Percentiles rank a stretch among this genome's conserved stretches.
Evolutionary conservation across 2,113 vertebrate genomes (phyloP).

Genomic region (Sapajus apella): DNA sequence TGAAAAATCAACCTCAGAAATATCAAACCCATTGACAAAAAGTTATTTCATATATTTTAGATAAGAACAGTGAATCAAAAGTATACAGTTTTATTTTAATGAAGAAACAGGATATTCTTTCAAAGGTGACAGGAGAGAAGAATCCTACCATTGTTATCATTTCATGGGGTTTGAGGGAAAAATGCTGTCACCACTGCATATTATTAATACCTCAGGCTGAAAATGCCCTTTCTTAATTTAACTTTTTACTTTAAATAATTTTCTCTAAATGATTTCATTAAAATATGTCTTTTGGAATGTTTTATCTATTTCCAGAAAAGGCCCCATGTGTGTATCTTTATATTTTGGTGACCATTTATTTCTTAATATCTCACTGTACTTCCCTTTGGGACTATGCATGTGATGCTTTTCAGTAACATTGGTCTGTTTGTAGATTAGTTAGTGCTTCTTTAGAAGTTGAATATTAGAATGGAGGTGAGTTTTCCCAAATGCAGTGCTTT

Average conservation of each 20-base stretch:
- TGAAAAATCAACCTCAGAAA: not conserved
- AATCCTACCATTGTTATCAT: conserved; percentile 3
- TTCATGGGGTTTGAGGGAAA: conserved; percentile 2
- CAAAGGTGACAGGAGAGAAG: conserved; percentile 19
- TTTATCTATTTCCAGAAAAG: not conserved
- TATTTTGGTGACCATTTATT: not conserved
- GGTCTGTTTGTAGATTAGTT: not conserved
- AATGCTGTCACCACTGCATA: conserved; percentile 35
- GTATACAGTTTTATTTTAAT: conserved; percentile 3
- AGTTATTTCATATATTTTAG: conserved; percentile 10
- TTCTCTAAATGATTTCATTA: conserved; percentile 28
- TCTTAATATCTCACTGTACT: not conserved
- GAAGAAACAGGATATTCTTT: conserved; percentile 36
- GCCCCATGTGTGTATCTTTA: not conserved
- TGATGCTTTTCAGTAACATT: not conserved
- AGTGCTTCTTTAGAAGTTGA: not conserved
- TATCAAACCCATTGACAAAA: not conserved
- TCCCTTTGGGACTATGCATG: not conserved
- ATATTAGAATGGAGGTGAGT: not conserved
- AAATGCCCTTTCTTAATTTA: conserved; percentile 7
- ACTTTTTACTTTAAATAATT: conserved; percentile 46
- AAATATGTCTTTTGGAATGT: not conserved
- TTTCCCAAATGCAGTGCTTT: conserved; percentile 17
- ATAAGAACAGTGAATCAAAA: not conserved
- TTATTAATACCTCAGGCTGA: conserved; percentile 48